Evolutionary conservation across 1,140 invertebrate genomes (phyloP).

Genomic region (Lycorma delicatula): DNA sequence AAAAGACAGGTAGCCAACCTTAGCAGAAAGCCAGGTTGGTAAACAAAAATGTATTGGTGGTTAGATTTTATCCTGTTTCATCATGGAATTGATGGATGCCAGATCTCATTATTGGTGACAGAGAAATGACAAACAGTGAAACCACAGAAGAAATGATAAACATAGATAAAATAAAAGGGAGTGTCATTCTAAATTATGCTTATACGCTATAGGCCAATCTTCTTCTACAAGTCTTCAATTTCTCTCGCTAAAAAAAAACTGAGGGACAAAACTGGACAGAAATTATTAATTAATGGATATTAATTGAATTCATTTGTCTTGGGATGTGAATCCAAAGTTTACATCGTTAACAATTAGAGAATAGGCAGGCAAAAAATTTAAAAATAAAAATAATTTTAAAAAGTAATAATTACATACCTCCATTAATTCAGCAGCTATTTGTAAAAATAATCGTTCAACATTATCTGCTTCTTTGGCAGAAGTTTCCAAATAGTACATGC

Average conservation of each 20-base stretch:
- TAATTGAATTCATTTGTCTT: neutral
- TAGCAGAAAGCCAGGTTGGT: no score
- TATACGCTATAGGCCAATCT: no score
- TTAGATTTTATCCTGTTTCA: no score
- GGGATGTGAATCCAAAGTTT: neutral
- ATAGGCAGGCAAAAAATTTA: neutral
- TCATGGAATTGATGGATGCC: no score
- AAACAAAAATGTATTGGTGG: no score
- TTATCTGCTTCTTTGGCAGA: slow-evolving; percentile 97
- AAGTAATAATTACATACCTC: slow-evolving; percentile 62
- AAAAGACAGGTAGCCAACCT: no score
- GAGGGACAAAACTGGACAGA: neutral
- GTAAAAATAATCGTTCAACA: slow-evolving; percentile 92
- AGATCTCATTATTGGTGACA: no score
- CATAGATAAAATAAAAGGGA: no score
- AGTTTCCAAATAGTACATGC: slow-evolving; percentile 97
- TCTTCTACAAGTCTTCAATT: no score
- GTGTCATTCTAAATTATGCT: no score
- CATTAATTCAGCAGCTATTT: slow-evolving; percentile 88
- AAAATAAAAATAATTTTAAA: slow-evolving; percentile 13
- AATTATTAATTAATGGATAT: slow-evolving; percentile 7
- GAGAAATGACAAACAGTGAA: no score
- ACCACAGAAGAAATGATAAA: no score
- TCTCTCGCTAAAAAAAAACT: neutral
- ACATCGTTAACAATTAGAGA: neutral